These are phyloP conservation scores for Pachyuromys duprasi DNA, from an alignment of 2,797 vertebrate species.

Conservation along the genomic window DNA sequence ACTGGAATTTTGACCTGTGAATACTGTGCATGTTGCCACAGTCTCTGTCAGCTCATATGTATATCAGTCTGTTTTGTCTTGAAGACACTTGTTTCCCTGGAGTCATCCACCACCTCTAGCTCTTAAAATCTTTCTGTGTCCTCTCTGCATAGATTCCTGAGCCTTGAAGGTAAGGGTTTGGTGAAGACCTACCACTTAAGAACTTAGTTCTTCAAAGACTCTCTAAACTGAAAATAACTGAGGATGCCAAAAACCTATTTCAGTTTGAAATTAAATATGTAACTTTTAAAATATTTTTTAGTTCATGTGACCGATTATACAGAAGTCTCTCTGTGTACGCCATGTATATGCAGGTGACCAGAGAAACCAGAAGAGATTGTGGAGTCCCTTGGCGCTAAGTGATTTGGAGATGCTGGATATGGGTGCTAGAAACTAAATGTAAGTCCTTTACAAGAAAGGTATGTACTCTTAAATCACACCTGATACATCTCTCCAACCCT, in stretches of 20 bases:
- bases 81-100: not conserved
- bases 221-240: conserved; percentile 34
- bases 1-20: not conserved
- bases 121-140: not conserved
- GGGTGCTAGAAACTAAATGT: not conserved
- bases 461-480: too few relatives aligned
- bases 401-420: not conserved
- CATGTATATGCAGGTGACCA: not conserved
- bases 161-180: not conserved
- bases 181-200: not conserved
- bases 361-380: not conserved
- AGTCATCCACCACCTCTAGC: not conserved
- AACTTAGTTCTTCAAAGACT: too few relatives aligned
- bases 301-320: not conserved
- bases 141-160: too few relatives aligned
- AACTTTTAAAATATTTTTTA: not conserved
- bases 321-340: not conserved
- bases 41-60: too few relatives aligned
- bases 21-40: not conserved
- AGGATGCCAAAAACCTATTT: not conserved
- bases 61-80: not conserved
- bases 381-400: not conserved
- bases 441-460: not conserved
- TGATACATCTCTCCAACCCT: too few relatives aligned
- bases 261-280: not conserved